phyloP scores from a whole-genome alignment of 2,888 invertebrate species.

The Octodonta nipae region DNA sequence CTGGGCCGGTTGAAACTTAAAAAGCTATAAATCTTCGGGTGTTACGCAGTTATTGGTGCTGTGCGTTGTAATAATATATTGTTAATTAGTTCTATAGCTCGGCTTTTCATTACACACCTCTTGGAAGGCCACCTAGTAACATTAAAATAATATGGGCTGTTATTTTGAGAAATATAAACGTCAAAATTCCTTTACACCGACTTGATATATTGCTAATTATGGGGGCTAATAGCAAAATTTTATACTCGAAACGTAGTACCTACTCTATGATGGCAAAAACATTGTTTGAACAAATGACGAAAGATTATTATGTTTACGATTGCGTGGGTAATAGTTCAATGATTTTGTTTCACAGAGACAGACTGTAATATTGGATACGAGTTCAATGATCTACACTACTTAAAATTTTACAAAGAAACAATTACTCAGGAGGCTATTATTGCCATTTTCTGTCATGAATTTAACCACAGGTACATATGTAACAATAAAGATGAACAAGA shows the following conservation, averaged over 20 bases:
- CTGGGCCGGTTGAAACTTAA: background rate
- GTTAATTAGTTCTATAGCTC: slow-evolving; percentile 5
- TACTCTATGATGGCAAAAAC: no score
- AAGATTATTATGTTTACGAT: no score
- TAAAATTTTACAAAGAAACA: no score
- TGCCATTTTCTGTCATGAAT: no score
- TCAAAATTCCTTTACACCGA: slow-evolving; percentile 4
- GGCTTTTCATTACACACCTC: slow-evolving; percentile 4
- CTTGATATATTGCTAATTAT: slow-evolving; percentile 7
- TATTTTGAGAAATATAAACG: slow-evolving; percentile 8
- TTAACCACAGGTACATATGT: no score
- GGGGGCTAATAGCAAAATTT: slow-evolving; percentile 3
- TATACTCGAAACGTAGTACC: slow-evolving; percentile 3
- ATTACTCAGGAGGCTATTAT: no score
- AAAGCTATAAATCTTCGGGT: background rate
- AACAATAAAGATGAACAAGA: no score
- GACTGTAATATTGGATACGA: no score
- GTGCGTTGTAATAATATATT: slow-evolving; percentile 4
- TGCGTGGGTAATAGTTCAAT: no score
- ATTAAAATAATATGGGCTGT: slow-evolving; percentile 6
- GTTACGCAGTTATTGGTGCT: slow-evolving; percentile 1
- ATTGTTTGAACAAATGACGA: no score
- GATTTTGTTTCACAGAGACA: no score
- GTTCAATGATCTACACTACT: no score
- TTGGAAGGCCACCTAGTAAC: slow-evolving; percentile 5